A percentile compares a stretch with the other conserved stretches of the same genome.
These are phyloP conservation scores for Neotoma lepida DNA, from an alignment of 2,113 vertebrate species.

Conservation along the genomic window DNA sequence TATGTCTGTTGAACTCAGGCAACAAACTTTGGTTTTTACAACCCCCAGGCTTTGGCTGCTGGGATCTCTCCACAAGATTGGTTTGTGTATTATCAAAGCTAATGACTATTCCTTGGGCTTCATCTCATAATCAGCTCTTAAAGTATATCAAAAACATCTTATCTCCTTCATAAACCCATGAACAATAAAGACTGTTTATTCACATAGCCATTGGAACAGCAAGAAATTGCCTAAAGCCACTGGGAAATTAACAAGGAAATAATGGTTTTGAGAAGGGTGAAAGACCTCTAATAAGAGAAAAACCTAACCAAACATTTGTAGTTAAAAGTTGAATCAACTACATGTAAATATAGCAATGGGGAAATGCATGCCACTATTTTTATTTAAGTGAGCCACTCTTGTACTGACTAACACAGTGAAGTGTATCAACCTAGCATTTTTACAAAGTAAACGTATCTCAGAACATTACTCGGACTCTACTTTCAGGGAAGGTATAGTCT, in stretches of 20 bases:
- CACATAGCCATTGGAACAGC: slow-evolving; percentile 76
- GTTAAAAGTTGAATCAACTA: slow-evolving; percentile 78
- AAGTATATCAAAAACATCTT: slow-evolving; percentile 79
- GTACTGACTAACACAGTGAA: neutral
- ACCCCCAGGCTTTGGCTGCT: neutral
- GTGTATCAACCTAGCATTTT: neutral
- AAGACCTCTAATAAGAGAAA: slow-evolving; percentile 80
- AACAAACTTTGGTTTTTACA: neutral
- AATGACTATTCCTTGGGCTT: slow-evolving; percentile 76
- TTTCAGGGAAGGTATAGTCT: neutral
- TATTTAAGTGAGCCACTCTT: slow-evolving; percentile 37
- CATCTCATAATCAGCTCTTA: slow-evolving; percentile 76
- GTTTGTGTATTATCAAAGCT: slow-evolving; percentile 54
- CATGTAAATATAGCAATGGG: slow-evolving; percentile 38
- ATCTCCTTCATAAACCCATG: slow-evolving; percentile 65
- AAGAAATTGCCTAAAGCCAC: slow-evolving; percentile 81
- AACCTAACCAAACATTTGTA: slow-evolving; percentile 76
- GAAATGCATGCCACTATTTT: slow-evolving; percentile 14
- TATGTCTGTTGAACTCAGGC: neutral
- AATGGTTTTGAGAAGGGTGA: slow-evolving; percentile 80
- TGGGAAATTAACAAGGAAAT: slow-evolving; percentile 85
- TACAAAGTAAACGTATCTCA: neutral
- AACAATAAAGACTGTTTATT: slow-evolving; percentile 79
- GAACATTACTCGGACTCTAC: neutral
- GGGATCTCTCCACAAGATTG: neutral